Base-by-base conservation (phyloP, 2,113 vertebrate species). In the Pungitius pungitius region DNA sequence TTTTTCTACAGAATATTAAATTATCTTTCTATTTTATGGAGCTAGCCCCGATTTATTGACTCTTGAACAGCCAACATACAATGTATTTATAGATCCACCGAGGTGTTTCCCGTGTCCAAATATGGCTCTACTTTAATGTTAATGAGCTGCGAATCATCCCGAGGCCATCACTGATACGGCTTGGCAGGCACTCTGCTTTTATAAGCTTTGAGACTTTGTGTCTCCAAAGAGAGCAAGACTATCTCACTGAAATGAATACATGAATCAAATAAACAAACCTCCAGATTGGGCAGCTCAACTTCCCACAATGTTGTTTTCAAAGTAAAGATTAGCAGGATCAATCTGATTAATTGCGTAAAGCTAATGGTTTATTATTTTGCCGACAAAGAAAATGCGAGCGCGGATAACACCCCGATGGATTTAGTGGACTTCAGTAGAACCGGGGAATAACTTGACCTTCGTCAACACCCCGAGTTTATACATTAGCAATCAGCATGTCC, bases 111-210 rank as follows among this genome's bases (percentile, higher is more conserved):
- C 27, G 35, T 35, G 51, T 61, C 74, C 60, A 76, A 75, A 77
- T 58, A 75, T 71, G 77, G 65, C 26, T 74, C 79, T 63, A 12
- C 64, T 60, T 55, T 72, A 65, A 70, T 58, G 58, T 77, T 80
- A 79, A 85, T 80, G 71, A 68, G 59, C 42, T 1, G 51, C 15
- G 26, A 77, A 66, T 71, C 59, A 66, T 71, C 59, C 26, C 70
- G 51, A 68, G 66, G 65, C 63, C 69, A 54, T 68, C 35, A 12
- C 66, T 79, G 84, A 87, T 81, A 81, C 2, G 22, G 54, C 24
- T 86, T 89, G 85, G 87, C 85, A 85, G 66, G 26, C 7, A 4
- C n/a, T 35, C 59, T 88, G 87, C 82, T 88, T 83, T 87, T 73
- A 71, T 86, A 80, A 82, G 82, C 64, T 83, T 84, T 86, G 75